These are phyloP conservation scores for Salticus scenicus DNA, from an alignment of 2,888 invertebrate genomes.

Conservation along the genomic window DNA sequence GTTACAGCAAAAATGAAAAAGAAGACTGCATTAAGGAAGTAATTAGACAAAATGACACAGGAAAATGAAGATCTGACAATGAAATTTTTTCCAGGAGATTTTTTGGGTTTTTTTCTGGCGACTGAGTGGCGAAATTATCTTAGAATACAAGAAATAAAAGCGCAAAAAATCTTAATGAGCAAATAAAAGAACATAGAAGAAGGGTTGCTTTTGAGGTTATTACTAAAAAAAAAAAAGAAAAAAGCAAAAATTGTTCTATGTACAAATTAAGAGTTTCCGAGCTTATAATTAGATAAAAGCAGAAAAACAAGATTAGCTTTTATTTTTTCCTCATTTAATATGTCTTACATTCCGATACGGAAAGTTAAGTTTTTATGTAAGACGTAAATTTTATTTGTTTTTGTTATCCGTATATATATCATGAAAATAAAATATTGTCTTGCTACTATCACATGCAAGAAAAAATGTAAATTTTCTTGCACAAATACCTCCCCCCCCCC, in stretches of 20 bases:
- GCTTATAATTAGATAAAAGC: background rate
- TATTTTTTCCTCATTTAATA: background rate
- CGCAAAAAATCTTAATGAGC: background rate
- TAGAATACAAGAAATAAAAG: background rate
- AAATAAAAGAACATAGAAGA: too few species aligned
- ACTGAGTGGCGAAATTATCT: background rate
- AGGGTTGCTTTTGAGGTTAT: too few species aligned
- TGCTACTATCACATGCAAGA: too few species aligned
- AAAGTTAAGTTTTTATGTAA: too few species aligned
- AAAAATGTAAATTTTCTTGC: too few species aligned
- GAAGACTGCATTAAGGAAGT: conserved; percentile 1
- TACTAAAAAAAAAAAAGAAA: background rate
- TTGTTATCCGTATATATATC: too few species aligned
- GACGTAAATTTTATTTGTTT: too few species aligned
- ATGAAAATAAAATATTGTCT: too few species aligned
- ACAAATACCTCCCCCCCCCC: too few species aligned
- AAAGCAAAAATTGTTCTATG: background rate
- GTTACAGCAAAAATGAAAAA: background rate
- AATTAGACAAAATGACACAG: conserved; percentile 2
- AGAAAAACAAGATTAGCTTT: background rate
- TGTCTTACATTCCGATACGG: too few species aligned
- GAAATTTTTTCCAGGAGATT: background rate
- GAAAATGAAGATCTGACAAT: background rate
- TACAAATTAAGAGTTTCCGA: background rate
- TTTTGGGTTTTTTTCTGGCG: background rate